Evolutionary conservation across 2,797 vertebrate genomes (phyloP).

Genomic region (Clarias pachynema): DNA sequence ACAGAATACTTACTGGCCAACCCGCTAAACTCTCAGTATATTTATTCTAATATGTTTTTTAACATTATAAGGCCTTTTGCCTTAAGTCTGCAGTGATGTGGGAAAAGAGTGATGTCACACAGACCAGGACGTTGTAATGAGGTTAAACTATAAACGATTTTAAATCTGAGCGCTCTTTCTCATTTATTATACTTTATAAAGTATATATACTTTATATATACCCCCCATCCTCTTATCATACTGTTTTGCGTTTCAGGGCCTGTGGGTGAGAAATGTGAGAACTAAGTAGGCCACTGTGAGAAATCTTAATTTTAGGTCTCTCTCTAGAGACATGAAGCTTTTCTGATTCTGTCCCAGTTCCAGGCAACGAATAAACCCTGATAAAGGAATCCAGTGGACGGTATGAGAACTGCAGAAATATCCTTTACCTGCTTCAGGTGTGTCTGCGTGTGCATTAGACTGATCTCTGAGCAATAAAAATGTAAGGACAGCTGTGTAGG

Average conservation of each 20-base stretch:
- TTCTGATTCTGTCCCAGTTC: constrained; percentile 19
- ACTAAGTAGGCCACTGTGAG: constrained; percentile 31
- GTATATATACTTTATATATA: too few relatives aligned
- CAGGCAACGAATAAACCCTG: neutral
- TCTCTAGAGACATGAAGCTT: constrained; percentile 4
- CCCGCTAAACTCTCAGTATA: neutral
- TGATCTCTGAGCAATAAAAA: neutral
- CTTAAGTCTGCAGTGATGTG: neutral
- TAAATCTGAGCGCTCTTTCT: too few relatives aligned
- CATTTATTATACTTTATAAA: neutral
- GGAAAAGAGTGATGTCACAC: neutral
- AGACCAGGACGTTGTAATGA: neutral
- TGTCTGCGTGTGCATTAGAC: neutral
- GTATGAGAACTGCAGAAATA: neutral
- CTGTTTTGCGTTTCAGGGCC: neutral
- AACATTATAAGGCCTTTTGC: neutral
- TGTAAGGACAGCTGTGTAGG: neutral
- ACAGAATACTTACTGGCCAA: neutral
- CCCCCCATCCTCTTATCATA: neutral
- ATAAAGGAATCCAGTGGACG: neutral
- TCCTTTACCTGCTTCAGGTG: neutral
- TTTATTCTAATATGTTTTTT: neutral
- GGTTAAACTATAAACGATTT: neutral
- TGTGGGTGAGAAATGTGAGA: constrained; percentile 17
- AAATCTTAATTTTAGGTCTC: constrained; percentile 20